These are phyloP conservation scores for Cyprinella venusta DNA, from an alignment of 2,797 vertebrate genomes.

Conservation along the genomic window DNA sequence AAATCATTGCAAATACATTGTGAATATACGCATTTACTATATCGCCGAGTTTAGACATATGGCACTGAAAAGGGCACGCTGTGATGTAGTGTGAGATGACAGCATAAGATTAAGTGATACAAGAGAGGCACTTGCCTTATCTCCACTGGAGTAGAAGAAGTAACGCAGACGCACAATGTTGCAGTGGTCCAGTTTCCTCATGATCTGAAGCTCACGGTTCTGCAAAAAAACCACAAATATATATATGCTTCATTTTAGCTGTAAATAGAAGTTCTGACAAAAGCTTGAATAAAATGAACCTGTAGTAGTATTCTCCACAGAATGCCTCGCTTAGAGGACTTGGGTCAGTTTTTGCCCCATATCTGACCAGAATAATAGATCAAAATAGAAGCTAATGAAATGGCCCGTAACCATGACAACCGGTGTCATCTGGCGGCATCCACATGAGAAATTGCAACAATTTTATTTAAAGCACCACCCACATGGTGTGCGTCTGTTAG, in stretches of 20 bases:
- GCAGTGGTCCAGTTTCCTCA: slow-evolving; percentile 96
- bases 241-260: not conserved
- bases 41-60: not conserved
- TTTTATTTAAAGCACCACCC: slow-evolving; percentile 54
- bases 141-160: slow-evolving; percentile 90
- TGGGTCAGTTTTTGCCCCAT: slow-evolving; percentile 12
- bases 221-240: slow-evolving; percentile 65
- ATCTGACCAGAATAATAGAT: slow-evolving; percentile 31
- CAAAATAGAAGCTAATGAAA: slow-evolving; percentile 45
- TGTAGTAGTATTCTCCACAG: not conserved
- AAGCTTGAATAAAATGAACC: not conserved
- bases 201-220: slow-evolving; percentile 91
- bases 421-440: slow-evolving; percentile 12
- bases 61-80: not conserved
- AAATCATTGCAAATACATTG: not conserved
- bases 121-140: slow-evolving; percentile 51
- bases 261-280: not conserved
- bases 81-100: not conserved
- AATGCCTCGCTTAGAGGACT: not conserved
- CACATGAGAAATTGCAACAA: slow-evolving; percentile 22
- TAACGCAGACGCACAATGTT: slow-evolving; percentile 98
- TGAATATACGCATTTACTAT: not conserved
- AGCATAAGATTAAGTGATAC: not conserved
- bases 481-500: slow-evolving; percentile 29
- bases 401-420: slow-evolving; percentile 35